Evolutionary conservation across 2,888 invertebrate genomes (phyloP), one percentile per base, ranked within the genome.

Genomic region (Drosophila antonietae): DNA sequence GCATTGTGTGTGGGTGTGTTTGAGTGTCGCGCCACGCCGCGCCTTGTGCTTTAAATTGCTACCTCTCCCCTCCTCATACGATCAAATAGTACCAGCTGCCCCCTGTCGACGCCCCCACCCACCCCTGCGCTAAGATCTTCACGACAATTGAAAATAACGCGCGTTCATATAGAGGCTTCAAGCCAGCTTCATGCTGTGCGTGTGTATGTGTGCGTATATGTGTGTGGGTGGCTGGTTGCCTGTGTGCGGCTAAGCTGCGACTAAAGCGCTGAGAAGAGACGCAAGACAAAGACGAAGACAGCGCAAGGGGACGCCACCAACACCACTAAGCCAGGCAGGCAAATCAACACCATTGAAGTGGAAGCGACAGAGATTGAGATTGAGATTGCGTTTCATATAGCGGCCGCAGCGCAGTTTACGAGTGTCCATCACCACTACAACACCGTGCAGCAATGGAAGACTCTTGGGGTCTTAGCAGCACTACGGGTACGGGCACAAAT

Each of bases 401-500:
- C 76, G 85, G 82, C 75, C 82, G 86, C 89, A 89, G 80, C 90
- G 87, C 87, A 88, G 87, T 88, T 89, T 82, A 88, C 90, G 90
- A 90, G 90, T 88, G 87, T 90, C 87, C 87, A 90, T 88, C 87
- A 88, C 86, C 90, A 86, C 87, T 84, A 86, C 89, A 90, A 90
- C 87, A 90, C 88, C 90, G 90, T 90, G 84, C 89, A 87, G 89
- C 89, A 87, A 86, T 87, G 87, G 87, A 88, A 88, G 90, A 90
- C 90, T 88, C 92, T 91, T 93, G 93, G 93, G 93, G 93, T 89
- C 92, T 93, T 86, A 92, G 91, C 91, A 92, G 90, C 90, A 92
- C 91, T 89, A 91, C 91, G 91, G 93, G 93, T 93, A 93, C 85
- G 73, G 66, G 55, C 49, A 73, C 28, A 58, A 43, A 69, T 65